Base-by-base conservation (phyloP, 2,113 vertebrate species). In the Ceuthmochares aereus region DNA sequence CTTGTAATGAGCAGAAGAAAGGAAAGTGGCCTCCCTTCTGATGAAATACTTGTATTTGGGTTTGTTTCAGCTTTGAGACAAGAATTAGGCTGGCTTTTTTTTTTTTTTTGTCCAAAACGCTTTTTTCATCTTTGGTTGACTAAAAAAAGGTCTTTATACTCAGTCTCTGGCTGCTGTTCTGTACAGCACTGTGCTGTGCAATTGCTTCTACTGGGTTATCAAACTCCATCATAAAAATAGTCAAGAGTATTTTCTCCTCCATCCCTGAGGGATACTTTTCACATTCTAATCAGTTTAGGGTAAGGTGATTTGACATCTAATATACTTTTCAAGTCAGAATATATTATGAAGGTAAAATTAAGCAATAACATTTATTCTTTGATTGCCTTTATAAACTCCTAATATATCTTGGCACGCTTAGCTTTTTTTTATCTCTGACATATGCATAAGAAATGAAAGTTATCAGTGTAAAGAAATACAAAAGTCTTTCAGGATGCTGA, bases 321-420 rank as follows among this genome's bases (percentile, higher is more conserved):
- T 81, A 56, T 21, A 87, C 58, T 92, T 95, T 83, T 95, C 55
- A 87, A 97, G 75, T 37, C 79, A 86, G 66, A 84, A 37, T 89
- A 56, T 67, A 14, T 85, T 82, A 64, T 14, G 34, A 92, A 68
- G 56, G 76, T 34, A 68, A 81, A 96, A 92, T 69, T 70, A 92
- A 60, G 67, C 37, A 68, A 20, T 72, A 49, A 47, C 72, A 11
- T 47, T 80, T 93, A 63, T 84, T 95, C 62, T 73, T 54, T 91
- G 67, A 77, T 91, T 96, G 76, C 77, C 76, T 96, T 95, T 95
- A 84, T 95, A 80, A 93, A 87, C 72, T 87, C 83, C 59, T 52
- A 95, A 47, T 19, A 7, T 29, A 87, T 66, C 80, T 94, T 93
- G 89, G 92, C 89, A 79, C 18, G 21, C 32, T 93, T 86, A 42